phyloP scores from a whole-genome alignment of 2,888 invertebrate genomes.

The Drosophila subsilvestris region DNA sequence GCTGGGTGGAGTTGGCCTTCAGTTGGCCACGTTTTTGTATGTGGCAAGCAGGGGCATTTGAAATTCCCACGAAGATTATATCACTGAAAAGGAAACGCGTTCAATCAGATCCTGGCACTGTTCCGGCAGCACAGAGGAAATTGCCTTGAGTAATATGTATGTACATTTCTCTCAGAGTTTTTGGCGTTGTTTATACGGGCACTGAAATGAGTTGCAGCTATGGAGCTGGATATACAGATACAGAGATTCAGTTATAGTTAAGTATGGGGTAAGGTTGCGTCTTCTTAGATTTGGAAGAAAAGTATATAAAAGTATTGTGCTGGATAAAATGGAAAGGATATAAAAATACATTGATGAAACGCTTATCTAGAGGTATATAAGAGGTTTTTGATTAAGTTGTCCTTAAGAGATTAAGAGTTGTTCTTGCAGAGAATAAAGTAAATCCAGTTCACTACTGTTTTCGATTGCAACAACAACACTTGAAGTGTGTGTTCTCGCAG shows the following conservation, averaged over 20 bases:
- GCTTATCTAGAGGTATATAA: too few relatives aligned
- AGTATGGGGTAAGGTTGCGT: too few relatives aligned
- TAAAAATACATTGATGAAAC: too few relatives aligned
- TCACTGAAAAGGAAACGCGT: conserved; percentile 25
- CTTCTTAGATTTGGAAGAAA: too few relatives aligned
- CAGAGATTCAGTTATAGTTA: too few relatives aligned
- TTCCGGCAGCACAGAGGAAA: conserved; percentile 25
- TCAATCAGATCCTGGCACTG: conserved; percentile 17
- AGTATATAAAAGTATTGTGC: too few relatives aligned
- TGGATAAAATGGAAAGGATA: too few relatives aligned
- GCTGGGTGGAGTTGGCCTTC: conserved; percentile 58
- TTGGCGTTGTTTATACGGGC: background rate
- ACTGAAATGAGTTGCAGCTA: too few relatives aligned
- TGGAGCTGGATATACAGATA: too few relatives aligned
- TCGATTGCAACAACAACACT: conserved; percentile 2
- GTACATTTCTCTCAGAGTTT: background rate
- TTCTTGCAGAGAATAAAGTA: too few relatives aligned
- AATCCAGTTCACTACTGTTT: conserved; percentile 7
- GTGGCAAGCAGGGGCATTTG: conserved; percentile 10
- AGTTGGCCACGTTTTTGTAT: conserved; percentile 53
- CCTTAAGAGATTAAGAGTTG: too few relatives aligned
- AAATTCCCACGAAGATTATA: conserved; percentile 46
- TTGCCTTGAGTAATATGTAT: conserved; percentile 2
- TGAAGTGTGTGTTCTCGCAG: conserved; percentile 32
- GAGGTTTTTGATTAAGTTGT: too few relatives aligned